Evolutionary conservation across 92 coral and sea anemone genomes (phyloP).

Genomic region (Parazoanthus atlanticus): DNA sequence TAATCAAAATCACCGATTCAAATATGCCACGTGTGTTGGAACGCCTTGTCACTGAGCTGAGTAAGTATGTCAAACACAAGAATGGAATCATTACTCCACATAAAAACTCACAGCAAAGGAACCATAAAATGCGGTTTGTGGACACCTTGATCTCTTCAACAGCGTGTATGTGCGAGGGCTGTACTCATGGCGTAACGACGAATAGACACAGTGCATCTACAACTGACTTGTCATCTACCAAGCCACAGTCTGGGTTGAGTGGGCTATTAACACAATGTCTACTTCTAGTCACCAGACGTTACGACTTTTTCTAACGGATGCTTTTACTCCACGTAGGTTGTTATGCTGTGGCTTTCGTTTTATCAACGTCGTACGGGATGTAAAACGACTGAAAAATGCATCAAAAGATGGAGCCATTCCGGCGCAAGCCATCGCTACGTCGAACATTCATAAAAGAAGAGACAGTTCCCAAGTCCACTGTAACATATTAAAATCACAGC

Average conservation of each 20-base stretch:
- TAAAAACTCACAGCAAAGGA: not conserved
- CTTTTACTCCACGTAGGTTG: not conserved
- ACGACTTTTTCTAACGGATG: not conserved
- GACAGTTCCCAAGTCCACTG: slow-evolving; percentile 99
- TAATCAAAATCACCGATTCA: not conserved
- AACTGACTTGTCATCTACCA: not conserved
- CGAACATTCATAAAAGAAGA: slow-evolving; percentile 89
- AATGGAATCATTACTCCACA: not conserved
- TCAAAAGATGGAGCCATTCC: not conserved
- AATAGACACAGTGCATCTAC: not conserved
- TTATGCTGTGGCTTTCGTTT: not conserved
- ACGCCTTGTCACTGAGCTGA: too few relatives aligned
- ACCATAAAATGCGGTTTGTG: not conserved
- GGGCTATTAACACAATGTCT: not conserved
- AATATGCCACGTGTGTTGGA: slow-evolving; percentile 17
- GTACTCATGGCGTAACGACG: not conserved
- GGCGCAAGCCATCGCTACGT: slow-evolving; percentile 58
- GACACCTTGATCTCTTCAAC: slow-evolving; percentile 6
- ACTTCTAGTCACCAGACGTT: not conserved
- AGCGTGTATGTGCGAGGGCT: not conserved
- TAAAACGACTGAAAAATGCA: not conserved
- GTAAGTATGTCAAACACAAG: not conserved
- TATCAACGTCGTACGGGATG: not conserved
- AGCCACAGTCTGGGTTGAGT: not conserved
- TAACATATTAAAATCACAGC: slow-evolving; percentile 96